phyloP scores from a whole-genome alignment of 2,888 invertebrate species.

The Dusona sp. region DNA sequence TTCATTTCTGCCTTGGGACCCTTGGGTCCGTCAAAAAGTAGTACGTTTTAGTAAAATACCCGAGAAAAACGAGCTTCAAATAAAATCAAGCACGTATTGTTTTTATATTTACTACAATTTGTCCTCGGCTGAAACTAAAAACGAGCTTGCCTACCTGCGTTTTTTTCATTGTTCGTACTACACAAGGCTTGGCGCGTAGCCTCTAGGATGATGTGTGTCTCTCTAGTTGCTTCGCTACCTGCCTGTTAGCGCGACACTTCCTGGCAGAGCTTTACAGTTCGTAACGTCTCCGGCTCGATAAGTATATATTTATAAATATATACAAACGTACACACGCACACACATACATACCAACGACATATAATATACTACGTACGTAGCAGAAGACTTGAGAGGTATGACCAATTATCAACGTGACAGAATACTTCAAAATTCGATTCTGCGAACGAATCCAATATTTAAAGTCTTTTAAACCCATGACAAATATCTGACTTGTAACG shows the following conservation, averaged over 20 bases:
- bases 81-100: background rate
- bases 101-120: conserved; percentile 18
- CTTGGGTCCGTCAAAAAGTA: background rate
- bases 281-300: conserved; percentile 17
- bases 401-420: background rate
- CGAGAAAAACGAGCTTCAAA: background rate
- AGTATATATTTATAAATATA: conserved; percentile 29
- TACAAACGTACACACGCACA: conserved; percentile 6
- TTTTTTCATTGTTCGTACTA: conserved; percentile 70
- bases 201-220: conserved; percentile 62
- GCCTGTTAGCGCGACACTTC: conserved; percentile 75
- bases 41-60: background rate
- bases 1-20: background rate
- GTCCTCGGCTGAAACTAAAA: conserved; percentile 54
- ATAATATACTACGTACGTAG: background rate
- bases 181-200: conserved; percentile 57
- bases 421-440: background rate
- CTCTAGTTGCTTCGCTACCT: conserved; percentile 80
- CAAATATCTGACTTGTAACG: background rate
- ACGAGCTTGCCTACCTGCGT: conserved; percentile 66
- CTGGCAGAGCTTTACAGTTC: conserved; percentile 55
- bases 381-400: background rate
- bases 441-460: background rate
- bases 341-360: conserved; percentile 28
- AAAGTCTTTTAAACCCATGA: background rate